These are phyloP conservation scores for Oligia fasciuncula DNA, from an alignment of 2,888 invertebrate genomes.

Conservation along the genomic window DNA sequence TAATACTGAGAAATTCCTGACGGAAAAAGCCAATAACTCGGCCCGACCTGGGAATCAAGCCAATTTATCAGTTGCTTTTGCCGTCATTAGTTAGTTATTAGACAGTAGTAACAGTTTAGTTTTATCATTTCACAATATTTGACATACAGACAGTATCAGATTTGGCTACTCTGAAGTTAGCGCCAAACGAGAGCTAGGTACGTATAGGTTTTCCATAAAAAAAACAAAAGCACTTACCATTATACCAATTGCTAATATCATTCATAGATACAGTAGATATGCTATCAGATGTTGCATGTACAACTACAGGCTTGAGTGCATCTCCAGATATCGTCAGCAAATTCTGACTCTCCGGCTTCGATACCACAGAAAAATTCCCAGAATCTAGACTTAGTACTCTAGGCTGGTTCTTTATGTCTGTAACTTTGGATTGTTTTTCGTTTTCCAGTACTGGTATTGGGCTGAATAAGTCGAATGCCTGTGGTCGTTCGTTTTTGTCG, in stretches of 20 bases:
- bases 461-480: slow-evolving; percentile 88
- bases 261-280: slow-evolving; percentile 89
- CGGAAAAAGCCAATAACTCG: too few relatives aligned
- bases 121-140: too few relatives aligned
- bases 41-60: too few relatives aligned
- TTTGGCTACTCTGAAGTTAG: too few relatives aligned
- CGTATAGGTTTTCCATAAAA: background rate
- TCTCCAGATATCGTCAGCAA: slow-evolving; percentile 82
- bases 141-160: too few relatives aligned
- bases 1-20: too few relatives aligned
- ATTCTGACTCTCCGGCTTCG: slow-evolving; percentile 80
- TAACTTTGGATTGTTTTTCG: slow-evolving; percentile 83
- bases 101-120: too few relatives aligned
- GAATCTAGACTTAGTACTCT: slow-evolving; percentile 84
- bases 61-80: too few relatives aligned
- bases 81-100: too few relatives aligned
- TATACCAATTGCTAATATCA: slow-evolving; percentile 92
- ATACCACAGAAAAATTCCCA: slow-evolving; percentile 84
- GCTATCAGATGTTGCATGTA: slow-evolving; percentile 83
- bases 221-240: slow-evolving; percentile 79
- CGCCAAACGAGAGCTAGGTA: too few relatives aligned
- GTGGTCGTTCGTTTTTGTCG: slow-evolving; percentile 78
- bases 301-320: slow-evolving; percentile 79
- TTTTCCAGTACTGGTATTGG: slow-evolving; percentile 84
- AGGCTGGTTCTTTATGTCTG: slow-evolving; percentile 79